Conservation (phyloP, 2,888 invertebrate species). For the Lycaena phlaeas region DNA sequence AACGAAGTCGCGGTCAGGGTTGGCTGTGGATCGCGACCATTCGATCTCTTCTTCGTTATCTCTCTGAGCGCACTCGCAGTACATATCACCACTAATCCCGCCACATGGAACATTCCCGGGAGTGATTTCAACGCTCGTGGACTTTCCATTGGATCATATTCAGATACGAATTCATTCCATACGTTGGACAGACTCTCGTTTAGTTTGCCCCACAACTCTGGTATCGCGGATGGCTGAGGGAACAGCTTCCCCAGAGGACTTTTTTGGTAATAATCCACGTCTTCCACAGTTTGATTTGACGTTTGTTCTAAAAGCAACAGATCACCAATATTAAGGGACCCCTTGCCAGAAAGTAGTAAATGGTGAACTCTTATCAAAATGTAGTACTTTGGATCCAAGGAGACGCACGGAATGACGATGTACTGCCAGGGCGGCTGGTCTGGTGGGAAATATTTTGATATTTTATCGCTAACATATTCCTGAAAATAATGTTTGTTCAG, state of each 20-base stretch:
- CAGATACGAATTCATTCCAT: constrained; percentile 86
- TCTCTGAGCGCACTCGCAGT: constrained; percentile 76
- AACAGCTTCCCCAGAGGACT: constrained; percentile 72
- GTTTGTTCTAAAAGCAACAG: constrained; percentile 76
- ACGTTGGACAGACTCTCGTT: constrained; percentile 79
- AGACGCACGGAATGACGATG: constrained; percentile 76
- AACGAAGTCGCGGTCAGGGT: constrained; percentile 57
- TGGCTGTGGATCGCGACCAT: constrained; percentile 37
- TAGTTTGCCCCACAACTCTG: constrained; percentile 77
- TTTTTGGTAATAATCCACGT: constrained; percentile 33
- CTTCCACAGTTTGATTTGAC: constrained; percentile 41
- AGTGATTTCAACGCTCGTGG: constrained; percentile 75
- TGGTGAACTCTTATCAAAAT: constrained; percentile 84
- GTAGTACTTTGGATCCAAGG: constrained; percentile 75
- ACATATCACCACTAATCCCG: constrained; percentile 77
- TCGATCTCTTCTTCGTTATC: constrained; percentile 66
- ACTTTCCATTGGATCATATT: constrained; percentile 84
- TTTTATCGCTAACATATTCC: constrained; percentile 85
- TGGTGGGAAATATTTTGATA: constrained; percentile 82
- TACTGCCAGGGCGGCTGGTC: constrained; percentile 88
- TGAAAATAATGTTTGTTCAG: too few relatives aligned
- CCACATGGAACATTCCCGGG: constrained; percentile 73
- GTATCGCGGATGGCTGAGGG: constrained; percentile 75
- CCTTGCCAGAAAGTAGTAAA: constrained; percentile 79
- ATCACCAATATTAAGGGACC: constrained; percentile 81